Conservation (phyloP, 2,888 invertebrate genomes). For the Tinea semifulvella region DNA sequence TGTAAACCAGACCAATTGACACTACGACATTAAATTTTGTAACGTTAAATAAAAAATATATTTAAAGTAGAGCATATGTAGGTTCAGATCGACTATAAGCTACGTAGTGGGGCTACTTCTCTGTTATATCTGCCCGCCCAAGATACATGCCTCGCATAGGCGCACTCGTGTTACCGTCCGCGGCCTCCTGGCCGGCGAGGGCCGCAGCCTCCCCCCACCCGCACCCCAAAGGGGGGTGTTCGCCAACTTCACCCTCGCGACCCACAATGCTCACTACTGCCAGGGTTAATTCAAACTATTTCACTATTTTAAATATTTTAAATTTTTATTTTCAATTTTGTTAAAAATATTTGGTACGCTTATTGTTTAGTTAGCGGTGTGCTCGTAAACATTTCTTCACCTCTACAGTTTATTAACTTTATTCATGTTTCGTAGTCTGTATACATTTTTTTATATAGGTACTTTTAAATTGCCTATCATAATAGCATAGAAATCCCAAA, state of each 20-base stretch:
- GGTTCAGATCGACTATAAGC: slow-evolving; percentile 34
- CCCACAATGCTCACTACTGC: slow-evolving; percentile 47
- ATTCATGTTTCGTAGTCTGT: no score
- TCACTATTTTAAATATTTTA: slow-evolving; percentile 55
- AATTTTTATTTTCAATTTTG: slow-evolving; percentile 25
- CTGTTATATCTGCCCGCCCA: slow-evolving; percentile 67
- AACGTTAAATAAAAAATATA: slow-evolving; percentile 15
- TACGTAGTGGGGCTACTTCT: slow-evolving; percentile 64
- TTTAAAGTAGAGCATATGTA: slow-evolving; percentile 31
- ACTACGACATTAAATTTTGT: no score
- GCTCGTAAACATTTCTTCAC: no score
- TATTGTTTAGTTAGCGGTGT: no score
- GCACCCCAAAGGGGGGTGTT: slow-evolving; percentile 16
- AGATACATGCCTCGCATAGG: slow-evolving; percentile 68
- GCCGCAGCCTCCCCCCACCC: slow-evolving; percentile 18
- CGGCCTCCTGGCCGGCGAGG: slow-evolving; percentile 43
- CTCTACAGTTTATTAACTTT: no score
- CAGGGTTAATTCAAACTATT: slow-evolving; percentile 63
- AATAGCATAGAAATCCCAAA: no score
- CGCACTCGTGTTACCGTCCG: slow-evolving; percentile 66
- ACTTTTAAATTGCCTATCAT: no score
- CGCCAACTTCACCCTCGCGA: slow-evolving; percentile 24
- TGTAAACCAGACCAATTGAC: no score
- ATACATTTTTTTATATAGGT: no score
- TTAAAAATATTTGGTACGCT: not conserved